These are phyloP conservation scores for Troides oblongomaculatus DNA, from an alignment of 2,888 invertebrate genomes.

Conservation along the genomic window DNA sequence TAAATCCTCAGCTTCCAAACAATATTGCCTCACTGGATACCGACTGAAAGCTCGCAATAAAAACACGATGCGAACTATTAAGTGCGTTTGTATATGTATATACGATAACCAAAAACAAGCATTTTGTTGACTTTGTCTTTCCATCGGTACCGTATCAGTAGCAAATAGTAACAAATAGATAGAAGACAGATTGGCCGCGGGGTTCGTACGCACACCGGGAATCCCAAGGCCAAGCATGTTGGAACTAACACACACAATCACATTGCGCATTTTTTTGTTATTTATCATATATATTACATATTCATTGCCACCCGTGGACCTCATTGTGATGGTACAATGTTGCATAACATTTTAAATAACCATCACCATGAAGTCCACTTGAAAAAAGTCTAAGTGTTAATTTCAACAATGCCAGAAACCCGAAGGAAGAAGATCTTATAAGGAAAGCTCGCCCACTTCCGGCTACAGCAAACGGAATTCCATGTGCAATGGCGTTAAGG, in stretches of 20 bases:
- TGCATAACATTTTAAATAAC: constrained; percentile 35
- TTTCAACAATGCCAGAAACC: constrained; percentile 67
- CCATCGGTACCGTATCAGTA: constrained; percentile 25
- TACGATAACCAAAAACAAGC: background rate
- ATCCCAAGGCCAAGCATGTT: constrained; percentile 43
- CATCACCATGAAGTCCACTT: constrained; percentile 40
- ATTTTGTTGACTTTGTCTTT: constrained; percentile 16
- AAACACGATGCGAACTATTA: constrained; percentile 7
- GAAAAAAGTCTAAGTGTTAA: constrained; percentile 48
- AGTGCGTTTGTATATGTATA: constrained; percentile 12
- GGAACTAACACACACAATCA: constrained; percentile 77
- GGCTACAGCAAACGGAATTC: constrained; percentile 65
- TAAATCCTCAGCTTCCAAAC: constrained; percentile 40
- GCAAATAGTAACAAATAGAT: constrained; percentile 24
- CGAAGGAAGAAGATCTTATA: constrained; percentile 67
- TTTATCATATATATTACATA: constrained; percentile 28
- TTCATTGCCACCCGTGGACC: constrained; percentile 20
- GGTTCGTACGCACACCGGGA: constrained; percentile 12
- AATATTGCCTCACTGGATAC: constrained; percentile 38
- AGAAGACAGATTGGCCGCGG: constrained; percentile 4
- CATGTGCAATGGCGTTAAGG: constrained; percentile 71
- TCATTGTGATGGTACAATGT: constrained; percentile 34
- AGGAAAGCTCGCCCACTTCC: constrained; percentile 61
- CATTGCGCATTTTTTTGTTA: constrained; percentile 50
- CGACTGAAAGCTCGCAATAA: constrained; percentile 40